phyloP scores from a whole-genome alignment of 1,140 invertebrate species.

The Nasonia giraulti region DNA sequence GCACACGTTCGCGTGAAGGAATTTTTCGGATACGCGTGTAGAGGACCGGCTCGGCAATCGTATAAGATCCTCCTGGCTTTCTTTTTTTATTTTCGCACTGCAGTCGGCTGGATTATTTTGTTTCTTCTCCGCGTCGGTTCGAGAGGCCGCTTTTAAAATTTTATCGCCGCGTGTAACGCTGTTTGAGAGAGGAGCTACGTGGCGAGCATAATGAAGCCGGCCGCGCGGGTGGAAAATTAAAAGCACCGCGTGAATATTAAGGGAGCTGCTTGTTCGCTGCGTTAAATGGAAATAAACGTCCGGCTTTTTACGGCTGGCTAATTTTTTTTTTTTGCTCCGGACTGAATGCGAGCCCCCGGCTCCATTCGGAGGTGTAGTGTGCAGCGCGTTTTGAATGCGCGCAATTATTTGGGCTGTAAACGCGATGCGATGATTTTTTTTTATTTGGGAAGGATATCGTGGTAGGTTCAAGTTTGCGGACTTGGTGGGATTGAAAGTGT shows the following conservation, averaged over 20 bases:
- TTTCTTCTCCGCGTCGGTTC: background rate
- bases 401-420: no score
- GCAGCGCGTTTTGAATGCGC: no score
- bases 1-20: background rate
- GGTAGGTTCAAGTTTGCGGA: no score
- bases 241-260: constrained; percentile 28
- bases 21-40: background rate
- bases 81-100: background rate
- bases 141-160: constrained; percentile 21
- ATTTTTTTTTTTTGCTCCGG: background rate
- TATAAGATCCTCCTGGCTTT: background rate
- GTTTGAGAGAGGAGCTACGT: background rate
- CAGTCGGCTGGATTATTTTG: background rate
- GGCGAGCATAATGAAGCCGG: constrained; percentile 30
- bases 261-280: background rate
- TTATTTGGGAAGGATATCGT: no score
- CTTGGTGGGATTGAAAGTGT: no score
- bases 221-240: constrained; percentile 45
- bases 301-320: background rate
- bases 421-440: no score
- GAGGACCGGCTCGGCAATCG: background rate
- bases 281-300: background rate
- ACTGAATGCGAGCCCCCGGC: background rate
- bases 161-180: constrained; percentile 7
- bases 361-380: no score